Evolutionary conservation across 2,797 vertebrate species (phyloP).

Genomic region (Serranus cabrilla): DNA sequence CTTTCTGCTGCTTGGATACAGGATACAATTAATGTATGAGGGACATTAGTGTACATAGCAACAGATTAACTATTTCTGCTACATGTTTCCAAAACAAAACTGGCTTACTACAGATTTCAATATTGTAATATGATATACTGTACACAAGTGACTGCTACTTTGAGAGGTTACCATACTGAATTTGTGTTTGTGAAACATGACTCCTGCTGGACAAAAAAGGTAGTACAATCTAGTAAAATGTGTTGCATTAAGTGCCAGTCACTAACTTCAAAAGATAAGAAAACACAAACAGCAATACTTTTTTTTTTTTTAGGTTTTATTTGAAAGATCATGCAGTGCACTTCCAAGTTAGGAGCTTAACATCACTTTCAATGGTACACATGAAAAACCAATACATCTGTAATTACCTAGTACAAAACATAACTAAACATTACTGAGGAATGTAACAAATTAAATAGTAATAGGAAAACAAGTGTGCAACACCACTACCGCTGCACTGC

Average conservation of each 20-base stretch:
- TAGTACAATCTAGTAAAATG: rapidly evolving
- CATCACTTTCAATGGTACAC: constrained; percentile 92
- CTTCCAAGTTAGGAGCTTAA: constrained; percentile 89
- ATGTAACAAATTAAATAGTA: constrained; percentile 93
- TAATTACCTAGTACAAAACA: constrained; percentile 98
- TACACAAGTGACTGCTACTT: too few species aligned
- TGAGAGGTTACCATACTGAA: too few species aligned
- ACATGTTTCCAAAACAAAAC: not conserved
- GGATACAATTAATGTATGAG: rapidly evolving
- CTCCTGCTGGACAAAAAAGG: constrained; percentile 45
- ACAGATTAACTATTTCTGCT: not conserved
- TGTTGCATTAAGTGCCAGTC: too few species aligned
- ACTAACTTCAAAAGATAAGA: not conserved
- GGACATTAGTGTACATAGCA: too few species aligned
- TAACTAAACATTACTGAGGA: constrained; percentile 82
- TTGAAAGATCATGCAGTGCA: constrained; percentile 95
- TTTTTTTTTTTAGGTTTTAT: constrained; percentile 71
- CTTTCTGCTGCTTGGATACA: not conserved
- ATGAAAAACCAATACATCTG: constrained; percentile 90
- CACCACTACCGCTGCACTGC: constrained; percentile 93
- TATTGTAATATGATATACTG: not conserved
- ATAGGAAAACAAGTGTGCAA: constrained; percentile 90
- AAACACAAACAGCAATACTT: rapidly evolving
- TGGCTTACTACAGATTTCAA: not conserved
- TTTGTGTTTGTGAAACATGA: not conserved